Conservation (phyloP, 2,797 vertebrate species). For the Ctenochaetus hawaiiensis region DNA sequence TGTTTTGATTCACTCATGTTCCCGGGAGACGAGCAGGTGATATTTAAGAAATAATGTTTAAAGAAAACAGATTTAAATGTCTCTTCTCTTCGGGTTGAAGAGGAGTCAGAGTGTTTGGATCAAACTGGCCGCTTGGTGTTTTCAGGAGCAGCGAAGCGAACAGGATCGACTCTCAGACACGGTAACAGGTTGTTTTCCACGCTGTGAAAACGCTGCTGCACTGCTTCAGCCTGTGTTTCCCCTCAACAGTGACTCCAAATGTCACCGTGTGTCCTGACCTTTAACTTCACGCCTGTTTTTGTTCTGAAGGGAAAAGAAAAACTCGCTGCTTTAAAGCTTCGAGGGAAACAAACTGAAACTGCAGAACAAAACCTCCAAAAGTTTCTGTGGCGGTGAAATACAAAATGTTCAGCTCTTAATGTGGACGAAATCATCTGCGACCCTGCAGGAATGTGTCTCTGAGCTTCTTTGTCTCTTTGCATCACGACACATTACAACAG, state of each 20-base stretch:
- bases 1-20: not conserved
- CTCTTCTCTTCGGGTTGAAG: not conserved
- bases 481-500: conserved; percentile 14
- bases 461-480: not conserved
- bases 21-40: not conserved
- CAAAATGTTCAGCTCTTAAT: not conserved
- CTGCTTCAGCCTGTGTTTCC: not conserved
- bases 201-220: not conserved
- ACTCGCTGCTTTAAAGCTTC: conserved; percentile 22
- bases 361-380: no score
- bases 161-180: conserved; percentile 10
- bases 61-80: not conserved
- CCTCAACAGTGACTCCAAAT: conserved; percentile 35
- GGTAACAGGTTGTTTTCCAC: conserved; percentile 27
- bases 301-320: conserved; percentile 18
- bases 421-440: not conserved
- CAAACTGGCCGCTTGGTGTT: not conserved
- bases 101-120: not conserved
- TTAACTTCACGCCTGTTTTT: conserved; percentile 24
- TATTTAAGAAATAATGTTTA: no score
- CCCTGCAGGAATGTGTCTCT: not conserved
- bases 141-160: conserved; percentile 5
- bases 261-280: conserved; percentile 44
- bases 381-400: not conserved
- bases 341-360: not conserved